Evolutionary conservation across 1,140 invertebrate species (phyloP).

Genomic region (honey bee (Apis mellifera)): DNA sequence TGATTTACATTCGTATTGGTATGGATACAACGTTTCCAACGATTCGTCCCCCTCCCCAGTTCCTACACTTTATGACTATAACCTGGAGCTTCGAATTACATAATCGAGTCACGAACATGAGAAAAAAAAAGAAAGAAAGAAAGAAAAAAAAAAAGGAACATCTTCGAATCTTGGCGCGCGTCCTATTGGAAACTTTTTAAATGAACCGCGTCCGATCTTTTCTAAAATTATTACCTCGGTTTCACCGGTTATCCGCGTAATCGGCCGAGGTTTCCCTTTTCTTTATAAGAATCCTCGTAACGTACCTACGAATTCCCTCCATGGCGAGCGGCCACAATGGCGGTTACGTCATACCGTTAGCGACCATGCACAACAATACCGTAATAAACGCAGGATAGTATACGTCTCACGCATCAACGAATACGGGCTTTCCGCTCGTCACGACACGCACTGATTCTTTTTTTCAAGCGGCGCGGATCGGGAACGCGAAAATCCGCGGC

Average conservation of each 20-base stretch:
- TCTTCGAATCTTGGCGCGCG: neutral
- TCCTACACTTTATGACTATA: no score
- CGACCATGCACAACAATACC: constrained; percentile 52
- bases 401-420: constrained; percentile 50
- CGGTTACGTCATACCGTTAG: constrained; percentile 59
- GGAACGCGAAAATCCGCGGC: neutral
- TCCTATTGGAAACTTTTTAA: neutral
- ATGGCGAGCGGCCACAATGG: constrained; percentile 30
- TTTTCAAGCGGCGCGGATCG: constrained; percentile 11
- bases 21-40: no score
- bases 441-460: constrained; percentile 32
- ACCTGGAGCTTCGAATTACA: neutral
- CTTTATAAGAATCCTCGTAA: neutral
- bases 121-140: no score
- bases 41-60: no score
- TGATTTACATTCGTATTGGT: no score
- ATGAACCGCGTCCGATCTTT: neutral
- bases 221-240: neutral
- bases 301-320: constrained; percentile 6
- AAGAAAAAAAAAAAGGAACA: no score
- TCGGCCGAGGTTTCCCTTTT: constrained; percentile 21
- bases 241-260: constrained; percentile 3
- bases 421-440: constrained; percentile 45
- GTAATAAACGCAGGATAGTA: constrained; percentile 31
- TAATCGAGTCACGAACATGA: neutral